Evolutionary conservation across 2,888 invertebrate genomes (phyloP).

Genomic region (Chrysina gloriosa): DNA sequence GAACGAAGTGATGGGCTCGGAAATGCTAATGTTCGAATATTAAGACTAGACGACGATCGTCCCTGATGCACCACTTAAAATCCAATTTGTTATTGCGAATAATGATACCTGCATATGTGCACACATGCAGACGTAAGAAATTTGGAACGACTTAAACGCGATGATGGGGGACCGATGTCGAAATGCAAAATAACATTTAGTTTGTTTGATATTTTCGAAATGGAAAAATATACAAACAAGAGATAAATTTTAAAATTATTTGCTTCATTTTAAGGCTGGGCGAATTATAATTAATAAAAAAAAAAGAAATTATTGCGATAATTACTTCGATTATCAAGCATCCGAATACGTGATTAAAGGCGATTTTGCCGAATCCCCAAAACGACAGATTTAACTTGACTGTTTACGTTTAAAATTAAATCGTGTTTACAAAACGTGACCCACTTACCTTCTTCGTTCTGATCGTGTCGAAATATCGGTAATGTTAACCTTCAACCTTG

Average conservation of each 20-base stretch:
- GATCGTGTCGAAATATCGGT: not conserved
- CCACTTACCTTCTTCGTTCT: not conserved
- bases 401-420: not conserved
- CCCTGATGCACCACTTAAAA: slow-evolving; percentile 25
- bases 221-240: too few species aligned
- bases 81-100: slow-evolving; percentile 10
- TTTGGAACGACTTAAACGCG: slow-evolving; percentile 9
- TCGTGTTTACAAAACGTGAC: slow-evolving; percentile 21
- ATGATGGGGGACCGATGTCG: not conserved
- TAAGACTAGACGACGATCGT: not conserved
- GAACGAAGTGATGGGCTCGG: not conserved
- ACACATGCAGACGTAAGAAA: too few species aligned
- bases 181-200: too few species aligned
- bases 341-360: too few species aligned
- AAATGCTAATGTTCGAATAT: slow-evolving; percentile 4
- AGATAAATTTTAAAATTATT: too few species aligned
- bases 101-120: not conserved
- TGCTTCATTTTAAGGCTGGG: too few species aligned
- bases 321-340: too few species aligned
- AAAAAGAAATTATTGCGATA: too few species aligned
- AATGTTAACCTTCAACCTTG: not conserved
- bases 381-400: too few species aligned
- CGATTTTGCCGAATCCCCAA: too few species aligned
- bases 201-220: too few species aligned
- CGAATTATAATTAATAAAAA: too few species aligned